phyloP scores from a whole-genome alignment of 1,140 invertebrate genomes.

The Hyphantria cunea region DNA sequence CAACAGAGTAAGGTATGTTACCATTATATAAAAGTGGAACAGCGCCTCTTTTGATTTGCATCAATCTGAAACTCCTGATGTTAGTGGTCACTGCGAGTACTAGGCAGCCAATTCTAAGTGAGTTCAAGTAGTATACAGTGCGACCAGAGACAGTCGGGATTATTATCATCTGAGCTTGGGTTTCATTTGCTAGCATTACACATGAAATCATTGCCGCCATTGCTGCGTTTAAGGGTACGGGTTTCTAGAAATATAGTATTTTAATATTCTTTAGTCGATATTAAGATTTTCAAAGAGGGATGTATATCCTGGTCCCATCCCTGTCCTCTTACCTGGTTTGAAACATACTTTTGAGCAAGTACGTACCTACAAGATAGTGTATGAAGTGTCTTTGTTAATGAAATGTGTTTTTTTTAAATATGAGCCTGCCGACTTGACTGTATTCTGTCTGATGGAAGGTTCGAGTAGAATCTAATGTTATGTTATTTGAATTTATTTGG shows the following conservation, averaged over 20 bases:
- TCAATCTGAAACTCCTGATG: conserved; percentile 33
- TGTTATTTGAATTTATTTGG: too few species aligned
- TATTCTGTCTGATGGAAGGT: too few species aligned
- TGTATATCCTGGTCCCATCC: too few species aligned
- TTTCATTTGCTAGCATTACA: conserved; percentile 43
- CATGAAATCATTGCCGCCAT: conserved; percentile 53
- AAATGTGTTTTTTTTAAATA: too few species aligned
- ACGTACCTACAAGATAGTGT: too few species aligned
- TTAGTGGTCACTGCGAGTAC: conserved; percentile 51
- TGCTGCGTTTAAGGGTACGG: conserved; percentile 58
- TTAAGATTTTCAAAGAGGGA: too few species aligned
- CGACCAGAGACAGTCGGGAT: conserved; percentile 57
- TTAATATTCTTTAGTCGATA: too few species aligned
- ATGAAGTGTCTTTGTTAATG: too few species aligned
- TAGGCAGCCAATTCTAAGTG: conserved; percentile 43
- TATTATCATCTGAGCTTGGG: conserved; percentile 47
- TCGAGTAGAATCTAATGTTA: too few species aligned
- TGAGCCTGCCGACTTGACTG: too few species aligned
- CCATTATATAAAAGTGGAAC: conserved; percentile 52
- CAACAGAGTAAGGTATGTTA: conserved; percentile 3
- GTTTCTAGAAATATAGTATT: conserved; percentile 39
- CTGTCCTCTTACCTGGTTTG: too few species aligned
- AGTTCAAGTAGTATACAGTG: conserved; percentile 46
- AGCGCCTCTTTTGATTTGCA: conserved; percentile 44
- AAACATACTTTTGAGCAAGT: too few species aligned